Base-by-base conservation (phyloP, 2,797 vertebrate species). In the Nyctalus aviator region DNA sequence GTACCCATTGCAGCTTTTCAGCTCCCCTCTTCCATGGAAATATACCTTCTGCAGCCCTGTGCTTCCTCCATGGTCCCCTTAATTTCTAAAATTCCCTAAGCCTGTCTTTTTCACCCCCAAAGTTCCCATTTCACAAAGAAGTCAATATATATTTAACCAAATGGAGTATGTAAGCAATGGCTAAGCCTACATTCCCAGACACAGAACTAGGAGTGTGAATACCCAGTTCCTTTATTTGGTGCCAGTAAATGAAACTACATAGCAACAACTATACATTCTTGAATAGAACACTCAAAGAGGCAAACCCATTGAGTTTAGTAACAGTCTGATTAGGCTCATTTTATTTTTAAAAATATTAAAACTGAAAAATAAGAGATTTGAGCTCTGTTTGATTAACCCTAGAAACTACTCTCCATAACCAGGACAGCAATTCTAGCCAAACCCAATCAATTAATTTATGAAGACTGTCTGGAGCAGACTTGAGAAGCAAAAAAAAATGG, bases 381-480 rank as follows among this genome's bases (percentile, higher is more conserved):
- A 6, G 64, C 13, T 55, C 30, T 90, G 8, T 83, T 15, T 84
- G 21, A 84, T 73, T 48, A 84, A 57, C 46, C 27, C 6, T 77
- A 71, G 10, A 55, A 14, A 48, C 41, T 57, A 84, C 4, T 44
- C 4, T 44, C 44, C 21, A 90, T 82, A 75, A 86, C 44, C 46
- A 44, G 14, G n/a, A 44, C 3, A n/a, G 13, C 53, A 87, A 76
- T 41, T 90, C 48, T 48, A 90, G 41, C 25, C 48, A 88, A 93
- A 92, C 46, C n/a, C 69, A 93, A 27, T 83, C 69, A 93, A 27
- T 83, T 37, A 84, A 69, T 64, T 25, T 90, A 20, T 27, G 8
- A 32, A 64, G 4, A n/a, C 32, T 95, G 30, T 69, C 50, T 64
- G 17, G 9, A 66, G 23, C 14, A 91, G 7, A 59, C 30, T 13